Evolutionary conservation across 2,113 vertebrate genomes (phyloP), one percentile per base, ranked within the genome.

Genomic region (Rutilus rutilus): DNA sequence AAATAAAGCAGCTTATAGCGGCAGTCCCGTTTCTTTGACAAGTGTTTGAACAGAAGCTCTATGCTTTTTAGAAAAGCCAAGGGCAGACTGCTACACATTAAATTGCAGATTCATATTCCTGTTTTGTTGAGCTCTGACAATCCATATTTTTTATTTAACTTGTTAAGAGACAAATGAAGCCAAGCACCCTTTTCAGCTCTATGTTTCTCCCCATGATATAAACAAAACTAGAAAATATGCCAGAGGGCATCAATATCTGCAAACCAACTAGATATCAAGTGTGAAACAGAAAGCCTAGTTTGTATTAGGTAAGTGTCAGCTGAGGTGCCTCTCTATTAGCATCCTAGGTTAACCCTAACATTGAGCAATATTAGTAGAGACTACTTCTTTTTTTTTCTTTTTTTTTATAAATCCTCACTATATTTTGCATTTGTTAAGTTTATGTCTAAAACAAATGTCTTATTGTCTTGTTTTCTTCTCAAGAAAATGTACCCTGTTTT

Each of bases 171-270:
- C 36, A 73, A 36, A 45, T 27, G 23, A 62, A 78, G 76, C 30
- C 76, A 59, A 60, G 77, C 25, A 25, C 36, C 21, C 10, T n/a
- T 50, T 77, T 54, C 17, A 52, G 76, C 52, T 78, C 52, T n/a
- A 57, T 23, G 54, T 21, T 57, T 57, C 54, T 23, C 54, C 4
- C 9, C 33, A 57, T 59, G 30, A 77, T 30, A 27, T 19, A 33
- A 77, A 77, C 50, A 77, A 57, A 33, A 71, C 33, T 33, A 71
- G 19, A 71, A 14, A 54, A 64, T 27, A n/a, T 64, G 60, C 60
- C 11, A 1, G 19, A 23, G 23, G 2, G 33, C 5, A 6, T 42
- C 19, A 42, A 9, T 71, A 42, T 71, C 36, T n/a, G 67, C 36
- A n/a, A 71, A 71, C 42, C 36, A 71, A 9, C 67, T 42, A 21